phyloP scores from a whole-genome alignment of 2,113 vertebrate genomes.

The Excalfactoria chinensis region DNA sequence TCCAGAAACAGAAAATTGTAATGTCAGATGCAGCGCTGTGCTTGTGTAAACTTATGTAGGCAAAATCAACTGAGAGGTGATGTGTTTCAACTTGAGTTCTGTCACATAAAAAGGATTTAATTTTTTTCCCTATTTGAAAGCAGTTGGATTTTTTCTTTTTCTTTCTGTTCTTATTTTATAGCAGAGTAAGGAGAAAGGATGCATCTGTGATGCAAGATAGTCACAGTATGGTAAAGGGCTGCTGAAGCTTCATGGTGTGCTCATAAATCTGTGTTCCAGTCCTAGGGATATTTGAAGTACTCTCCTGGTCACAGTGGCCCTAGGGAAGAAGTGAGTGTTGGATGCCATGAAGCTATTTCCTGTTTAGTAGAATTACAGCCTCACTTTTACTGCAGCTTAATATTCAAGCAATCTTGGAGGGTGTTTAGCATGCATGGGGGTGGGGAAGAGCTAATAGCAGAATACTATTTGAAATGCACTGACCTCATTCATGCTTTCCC shows the following conservation, averaged over 20 bases:
- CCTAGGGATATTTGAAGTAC: background rate
- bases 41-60: background rate
- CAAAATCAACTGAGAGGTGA: background rate
- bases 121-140: background rate
- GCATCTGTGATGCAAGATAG: background rate
- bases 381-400: background rate
- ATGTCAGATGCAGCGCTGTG: background rate
- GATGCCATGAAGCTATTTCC: background rate
- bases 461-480: background rate
- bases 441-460: background rate
- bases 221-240: background rate
- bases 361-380: background rate
- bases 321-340: background rate
- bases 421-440: background rate
- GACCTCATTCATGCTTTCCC: background rate
- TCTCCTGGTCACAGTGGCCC: background rate
- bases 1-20: background rate
- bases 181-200: background rate
- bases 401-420: background rate
- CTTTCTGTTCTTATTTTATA: background rate
- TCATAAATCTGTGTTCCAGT: background rate
- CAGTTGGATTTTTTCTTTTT: background rate
- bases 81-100: background rate
- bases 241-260: rapidly evolving
- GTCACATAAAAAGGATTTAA: background rate